phyloP scores from a whole-genome alignment of 2,888 invertebrate species.

The Eupithecia vulgata region DNA sequence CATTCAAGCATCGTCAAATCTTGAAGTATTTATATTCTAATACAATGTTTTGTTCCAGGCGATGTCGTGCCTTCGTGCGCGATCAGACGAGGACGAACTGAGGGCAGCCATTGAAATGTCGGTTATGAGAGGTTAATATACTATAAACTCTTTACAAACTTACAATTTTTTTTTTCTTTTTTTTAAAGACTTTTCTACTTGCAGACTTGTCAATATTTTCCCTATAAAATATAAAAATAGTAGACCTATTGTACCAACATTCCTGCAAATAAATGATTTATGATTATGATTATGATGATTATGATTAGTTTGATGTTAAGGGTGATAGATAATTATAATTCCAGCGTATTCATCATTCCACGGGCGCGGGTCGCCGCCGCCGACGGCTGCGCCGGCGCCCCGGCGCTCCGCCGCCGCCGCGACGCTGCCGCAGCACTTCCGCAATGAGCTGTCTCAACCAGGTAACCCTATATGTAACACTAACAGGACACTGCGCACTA shows the following conservation, averaged over 20 bases:
- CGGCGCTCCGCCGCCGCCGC: slow-evolving; percentile 5
- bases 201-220: no score
- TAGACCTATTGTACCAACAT: no score
- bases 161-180: no score
- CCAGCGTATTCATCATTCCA: slow-evolving; percentile 67
- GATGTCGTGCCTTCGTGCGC: slow-evolving; percentile 54
- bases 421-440: slow-evolving; percentile 36
- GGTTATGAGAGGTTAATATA: slow-evolving; percentile 61
- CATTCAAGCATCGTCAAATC: no score
- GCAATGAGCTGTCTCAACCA: slow-evolving; percentile 36
- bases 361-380: slow-evolving; percentile 35
- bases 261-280: no score
- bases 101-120: slow-evolving; percentile 72
- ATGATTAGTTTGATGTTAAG: no score
- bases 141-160: no score
- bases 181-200: no score
- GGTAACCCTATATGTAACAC: slow-evolving; percentile 3
- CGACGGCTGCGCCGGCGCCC: slow-evolving; percentile 22
- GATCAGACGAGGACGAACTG: slow-evolving; percentile 65
- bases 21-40: background rate
- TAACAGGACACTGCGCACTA: no score
- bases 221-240: no score
- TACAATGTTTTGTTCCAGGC: slow-evolving; percentile 20
- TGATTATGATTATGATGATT: no score
- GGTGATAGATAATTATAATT: background rate